Evolutionary conservation across 2,888 invertebrate genomes (phyloP).

Genomic region (Watsonalla cultraria): DNA sequence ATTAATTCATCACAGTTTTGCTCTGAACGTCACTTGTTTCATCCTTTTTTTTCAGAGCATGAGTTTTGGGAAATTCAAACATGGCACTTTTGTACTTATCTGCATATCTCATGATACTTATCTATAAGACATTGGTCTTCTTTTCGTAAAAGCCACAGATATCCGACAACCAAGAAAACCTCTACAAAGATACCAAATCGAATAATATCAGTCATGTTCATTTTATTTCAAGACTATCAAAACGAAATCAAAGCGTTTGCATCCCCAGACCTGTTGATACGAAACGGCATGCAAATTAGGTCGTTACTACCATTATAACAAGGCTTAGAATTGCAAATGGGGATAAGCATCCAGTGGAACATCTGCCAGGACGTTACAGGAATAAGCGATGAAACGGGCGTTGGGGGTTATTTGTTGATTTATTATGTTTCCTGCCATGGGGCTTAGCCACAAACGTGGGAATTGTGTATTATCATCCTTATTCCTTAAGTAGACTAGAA

Average conservation of each 20-base stretch:
- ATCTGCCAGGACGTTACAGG: neutral
- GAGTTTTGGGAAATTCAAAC: too few species aligned
- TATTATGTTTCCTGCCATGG: neutral
- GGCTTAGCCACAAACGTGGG: neutral
- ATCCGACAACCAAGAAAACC: too few species aligned
- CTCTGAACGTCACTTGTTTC: too few species aligned
- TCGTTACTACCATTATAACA: neutral
- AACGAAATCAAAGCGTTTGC: neutral
- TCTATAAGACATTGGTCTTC: too few species aligned
- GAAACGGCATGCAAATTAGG: neutral
- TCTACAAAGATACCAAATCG: too few species aligned
- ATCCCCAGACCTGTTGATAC: neutral
- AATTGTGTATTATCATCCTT: too few species aligned
- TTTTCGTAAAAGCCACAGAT: too few species aligned
- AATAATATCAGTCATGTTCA: neutral
- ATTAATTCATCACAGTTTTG: too few species aligned
- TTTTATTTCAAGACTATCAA: neutral
- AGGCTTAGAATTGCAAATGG: neutral
- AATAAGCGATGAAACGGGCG: neutral
- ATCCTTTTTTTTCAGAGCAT: too few species aligned
- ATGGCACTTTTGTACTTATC: too few species aligned
- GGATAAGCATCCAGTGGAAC: neutral
- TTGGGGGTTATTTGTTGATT: neutral
- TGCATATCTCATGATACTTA: too few species aligned
- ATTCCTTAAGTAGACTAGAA: too few species aligned